phyloP scores from a whole-genome alignment of 1,140 invertebrate genomes.

The Drosophila quadrilineata region DNA sequence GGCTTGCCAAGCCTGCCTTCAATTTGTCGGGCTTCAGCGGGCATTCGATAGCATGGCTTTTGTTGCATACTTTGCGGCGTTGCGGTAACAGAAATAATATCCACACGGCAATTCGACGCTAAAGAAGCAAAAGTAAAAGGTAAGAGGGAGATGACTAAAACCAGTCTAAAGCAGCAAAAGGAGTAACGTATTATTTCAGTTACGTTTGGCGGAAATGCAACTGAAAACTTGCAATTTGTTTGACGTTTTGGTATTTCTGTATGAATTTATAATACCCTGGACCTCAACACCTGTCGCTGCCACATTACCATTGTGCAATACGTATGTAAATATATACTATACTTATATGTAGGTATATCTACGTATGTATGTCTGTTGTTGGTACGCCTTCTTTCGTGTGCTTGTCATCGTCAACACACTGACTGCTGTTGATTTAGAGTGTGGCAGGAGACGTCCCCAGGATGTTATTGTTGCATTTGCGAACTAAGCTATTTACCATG shows the following conservation, averaged over 20 bases:
- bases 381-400: too few relatives aligned
- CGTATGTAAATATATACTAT: too few relatives aligned
- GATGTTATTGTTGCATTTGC: not conserved
- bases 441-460: slow-evolving; percentile 25
- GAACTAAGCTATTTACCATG: slow-evolving; percentile 39
- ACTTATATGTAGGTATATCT: too few relatives aligned
- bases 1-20: slow-evolving; percentile 66
- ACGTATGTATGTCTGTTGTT: too few relatives aligned
- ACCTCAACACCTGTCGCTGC: slow-evolving; percentile 69
- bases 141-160: not conserved
- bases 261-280: slow-evolving; percentile 72
- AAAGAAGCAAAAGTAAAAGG: not conserved
- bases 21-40: slow-evolving; percentile 61
- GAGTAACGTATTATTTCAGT: slow-evolving; percentile 73
- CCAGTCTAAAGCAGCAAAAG: not conserved
- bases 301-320: slow-evolving; percentile 40
- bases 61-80: slow-evolving; percentile 41
- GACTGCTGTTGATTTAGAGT: slow-evolving; percentile 51
- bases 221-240: slow-evolving; percentile 79
- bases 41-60: slow-evolving; percentile 53
- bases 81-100: not conserved
- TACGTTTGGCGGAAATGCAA: slow-evolving; percentile 78
- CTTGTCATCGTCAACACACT: too few relatives aligned
- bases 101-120: slow-evolving; percentile 2
- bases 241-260: slow-evolving; percentile 75